A percentile compares a stretch with the other conserved stretches of the same genome.
These are phyloP conservation scores for Scaeva pyrastri DNA, from an alignment of 2,888 invertebrate species.

Conservation along the genomic window DNA sequence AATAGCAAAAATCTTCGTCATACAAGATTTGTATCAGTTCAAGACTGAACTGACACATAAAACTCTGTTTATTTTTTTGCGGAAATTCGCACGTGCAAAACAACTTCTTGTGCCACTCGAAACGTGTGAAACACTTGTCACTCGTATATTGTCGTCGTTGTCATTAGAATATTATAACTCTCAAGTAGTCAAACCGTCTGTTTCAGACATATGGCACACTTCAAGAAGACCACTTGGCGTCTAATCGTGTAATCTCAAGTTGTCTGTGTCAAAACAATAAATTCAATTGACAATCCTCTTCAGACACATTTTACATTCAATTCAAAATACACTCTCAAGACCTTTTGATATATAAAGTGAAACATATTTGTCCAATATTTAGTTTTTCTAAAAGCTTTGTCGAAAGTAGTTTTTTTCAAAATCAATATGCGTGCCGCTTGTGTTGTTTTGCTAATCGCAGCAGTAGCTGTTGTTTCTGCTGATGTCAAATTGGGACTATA, in stretches of 20 bases:
- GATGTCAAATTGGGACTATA: constrained; percentile 29
- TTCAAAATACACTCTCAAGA: not conserved
- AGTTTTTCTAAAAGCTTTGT: constrained; percentile 14
- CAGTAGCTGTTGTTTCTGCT: constrained; percentile 44
- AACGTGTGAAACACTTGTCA: not conserved
- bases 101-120: constrained; percentile 1
- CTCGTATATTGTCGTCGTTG: not conserved
- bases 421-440: constrained; percentile 59
- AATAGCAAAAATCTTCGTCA: too few species aligned
- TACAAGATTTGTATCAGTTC: too few species aligned
- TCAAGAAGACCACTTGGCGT: constrained; percentile 3
- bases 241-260: constrained; percentile 40
- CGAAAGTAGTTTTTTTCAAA: not conserved
- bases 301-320: constrained; percentile 18
- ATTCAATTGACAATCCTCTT: constrained; percentile 53
- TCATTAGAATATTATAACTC: not conserved
- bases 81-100: not conserved
- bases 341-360: constrained; percentile 32
- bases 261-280: constrained; percentile 15
- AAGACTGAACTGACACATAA: too few species aligned
- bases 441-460: constrained; percentile 49
- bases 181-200: constrained; percentile 26
- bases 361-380: not conserved
- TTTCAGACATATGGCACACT: constrained; percentile 31
- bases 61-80: too few species aligned